Conservation (phyloP, 2,888 invertebrate genomes). For the Cataglyphis rosenhaueri region DNA sequence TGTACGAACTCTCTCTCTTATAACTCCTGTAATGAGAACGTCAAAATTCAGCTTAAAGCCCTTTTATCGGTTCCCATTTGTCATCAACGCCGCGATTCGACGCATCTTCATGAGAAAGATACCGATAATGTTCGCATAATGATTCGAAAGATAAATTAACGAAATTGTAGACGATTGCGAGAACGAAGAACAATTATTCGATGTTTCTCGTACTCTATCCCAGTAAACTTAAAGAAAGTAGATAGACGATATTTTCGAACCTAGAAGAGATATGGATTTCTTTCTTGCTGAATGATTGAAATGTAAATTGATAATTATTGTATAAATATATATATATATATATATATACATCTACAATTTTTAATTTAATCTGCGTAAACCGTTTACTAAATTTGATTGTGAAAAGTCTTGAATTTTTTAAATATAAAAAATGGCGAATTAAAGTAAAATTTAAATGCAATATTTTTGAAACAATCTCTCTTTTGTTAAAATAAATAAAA, state of each 20-base stretch:
- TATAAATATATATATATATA: no score
- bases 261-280: not conserved
- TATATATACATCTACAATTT: not conserved
- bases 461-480: not conserved
- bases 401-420: not conserved
- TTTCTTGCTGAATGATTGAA: not conserved
- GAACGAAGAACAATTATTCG: not conserved
- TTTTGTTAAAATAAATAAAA: not conserved
- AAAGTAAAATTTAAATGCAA: not conserved
- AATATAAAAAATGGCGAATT: not conserved
- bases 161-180: slow-evolving; percentile 10
- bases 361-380: not conserved
- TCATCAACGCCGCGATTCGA: slow-evolving; percentile 30
- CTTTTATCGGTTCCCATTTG: slow-evolving; percentile 61
- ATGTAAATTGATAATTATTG: slow-evolving; percentile 9
- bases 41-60: slow-evolving; percentile 67
- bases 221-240: not conserved
- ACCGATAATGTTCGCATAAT: slow-evolving; percentile 28
- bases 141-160: slow-evolving; percentile 30
- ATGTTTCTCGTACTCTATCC: not conserved
- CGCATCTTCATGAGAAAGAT: not conserved
- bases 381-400: not conserved
- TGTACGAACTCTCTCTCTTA: slow-evolving; percentile 55
- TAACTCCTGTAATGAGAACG: slow-evolving; percentile 72
- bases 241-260: not conserved